Evolutionary conservation across 37 sponge, comb jelly and placozoan species (phyloP).

Genomic region (Spongilla lacustris): DNA sequence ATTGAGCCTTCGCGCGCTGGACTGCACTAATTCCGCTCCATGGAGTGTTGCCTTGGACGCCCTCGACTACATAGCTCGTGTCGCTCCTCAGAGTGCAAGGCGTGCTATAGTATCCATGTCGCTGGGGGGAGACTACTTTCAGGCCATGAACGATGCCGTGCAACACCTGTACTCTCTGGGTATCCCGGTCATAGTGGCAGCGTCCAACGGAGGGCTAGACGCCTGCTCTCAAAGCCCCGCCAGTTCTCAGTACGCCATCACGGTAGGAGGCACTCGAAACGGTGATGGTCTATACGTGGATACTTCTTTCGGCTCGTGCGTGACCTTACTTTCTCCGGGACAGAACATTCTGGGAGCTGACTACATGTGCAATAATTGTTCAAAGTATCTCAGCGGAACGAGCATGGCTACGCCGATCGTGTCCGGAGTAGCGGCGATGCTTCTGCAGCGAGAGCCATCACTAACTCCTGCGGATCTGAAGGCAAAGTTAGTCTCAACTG

Average conservation of each 20-base stretch:
- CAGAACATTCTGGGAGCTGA: conserved; percentile 41
- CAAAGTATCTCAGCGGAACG: conserved; percentile 53
- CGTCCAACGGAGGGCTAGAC: conserved; percentile 59
- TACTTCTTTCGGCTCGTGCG: conserved; percentile 68
- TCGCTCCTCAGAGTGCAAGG: background rate
- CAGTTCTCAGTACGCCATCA: conserved; percentile 33
- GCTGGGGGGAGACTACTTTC: conserved; percentile 45
- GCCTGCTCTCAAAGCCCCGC: conserved; percentile 48
- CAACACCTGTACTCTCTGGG: background rate
- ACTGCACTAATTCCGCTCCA: conserved; percentile 58
- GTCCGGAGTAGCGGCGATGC: conserved; percentile 59
- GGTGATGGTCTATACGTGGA: conserved; percentile 59
- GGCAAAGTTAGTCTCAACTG: conserved; percentile 25
- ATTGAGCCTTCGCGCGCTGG: conserved; percentile 64
- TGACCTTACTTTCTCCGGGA: conserved; percentile 79
- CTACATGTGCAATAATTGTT: conserved; percentile 34
- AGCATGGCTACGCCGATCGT: conserved; percentile 74
- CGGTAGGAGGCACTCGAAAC: conserved; percentile 59
- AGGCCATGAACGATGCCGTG: conserved; percentile 53
- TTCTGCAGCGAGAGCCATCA: conserved; percentile 35
- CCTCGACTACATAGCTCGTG: conserved; percentile 32
- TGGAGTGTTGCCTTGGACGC: conserved; percentile 54
- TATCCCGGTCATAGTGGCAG: conserved; percentile 56
- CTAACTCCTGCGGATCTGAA: conserved; percentile 49
- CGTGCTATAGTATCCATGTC: conserved; percentile 63